Conservation (phyloP, 2,888 invertebrate genomes). For the Muschampia plurimacula region DNA sequence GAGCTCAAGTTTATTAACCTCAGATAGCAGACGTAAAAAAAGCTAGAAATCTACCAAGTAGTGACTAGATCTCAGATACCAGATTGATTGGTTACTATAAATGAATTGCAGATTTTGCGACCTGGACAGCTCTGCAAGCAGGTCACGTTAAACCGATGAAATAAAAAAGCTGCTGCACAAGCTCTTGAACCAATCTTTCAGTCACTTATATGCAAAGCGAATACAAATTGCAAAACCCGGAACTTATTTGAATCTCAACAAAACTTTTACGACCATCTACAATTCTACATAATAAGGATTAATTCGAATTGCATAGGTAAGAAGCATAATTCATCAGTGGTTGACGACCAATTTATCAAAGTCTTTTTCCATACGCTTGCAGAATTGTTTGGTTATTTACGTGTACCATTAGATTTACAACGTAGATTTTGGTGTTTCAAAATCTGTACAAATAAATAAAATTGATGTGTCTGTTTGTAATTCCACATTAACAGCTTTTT, state of each 20-base stretch:
- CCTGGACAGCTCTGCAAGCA: slow-evolving; percentile 68
- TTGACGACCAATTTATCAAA: slow-evolving; percentile 37
- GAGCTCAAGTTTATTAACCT: slow-evolving; percentile 79
- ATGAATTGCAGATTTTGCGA: slow-evolving; percentile 74
- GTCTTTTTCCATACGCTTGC: slow-evolving; percentile 18
- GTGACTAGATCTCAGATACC: slow-evolving; percentile 78
- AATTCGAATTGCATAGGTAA: slow-evolving; percentile 40
- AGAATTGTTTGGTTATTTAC: slow-evolving; percentile 12
- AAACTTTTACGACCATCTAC: slow-evolving; percentile 43
- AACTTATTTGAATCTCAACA: slow-evolving; percentile 51
- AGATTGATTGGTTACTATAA: slow-evolving; percentile 83
- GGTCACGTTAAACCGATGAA: slow-evolving; percentile 73
- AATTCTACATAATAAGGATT: slow-evolving; percentile 43
- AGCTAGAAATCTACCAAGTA: slow-evolving; percentile 77
- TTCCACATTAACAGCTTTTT: too few relatives aligned
- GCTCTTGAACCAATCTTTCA: slow-evolving; percentile 60
- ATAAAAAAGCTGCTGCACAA: slow-evolving; percentile 67
- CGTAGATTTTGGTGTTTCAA: too few relatives aligned
- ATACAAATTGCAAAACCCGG: slow-evolving; percentile 61
- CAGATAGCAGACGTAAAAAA: slow-evolving; percentile 81
- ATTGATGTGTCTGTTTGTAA: too few relatives aligned
- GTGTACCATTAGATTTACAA: too few relatives aligned
- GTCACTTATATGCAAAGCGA: slow-evolving; percentile 54
- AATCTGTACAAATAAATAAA: too few relatives aligned
- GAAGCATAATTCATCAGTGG: slow-evolving; percentile 40